Conservation (phyloP, 2,888 invertebrate species). For the Nezara viridula region DNA sequence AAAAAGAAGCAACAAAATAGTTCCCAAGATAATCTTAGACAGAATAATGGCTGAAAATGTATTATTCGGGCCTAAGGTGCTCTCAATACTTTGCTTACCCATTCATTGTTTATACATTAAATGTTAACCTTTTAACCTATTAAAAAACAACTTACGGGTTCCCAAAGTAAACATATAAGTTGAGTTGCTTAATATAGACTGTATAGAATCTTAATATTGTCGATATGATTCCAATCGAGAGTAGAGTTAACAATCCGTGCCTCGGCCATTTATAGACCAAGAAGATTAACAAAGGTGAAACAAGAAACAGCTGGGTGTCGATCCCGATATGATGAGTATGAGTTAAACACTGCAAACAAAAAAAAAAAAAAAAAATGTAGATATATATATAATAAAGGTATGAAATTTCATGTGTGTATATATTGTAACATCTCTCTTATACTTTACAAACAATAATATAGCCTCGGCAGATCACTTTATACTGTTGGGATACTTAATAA, state of each 20-base stretch:
- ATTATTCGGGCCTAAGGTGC: too few relatives aligned
- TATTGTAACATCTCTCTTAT: too few relatives aligned
- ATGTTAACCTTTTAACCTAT: not conserved
- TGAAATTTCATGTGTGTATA: too few relatives aligned
- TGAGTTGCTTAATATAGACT: constrained; percentile 74
- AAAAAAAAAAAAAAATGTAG: constrained; percentile 41
- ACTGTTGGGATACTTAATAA: too few relatives aligned
- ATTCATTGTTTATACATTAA: too few relatives aligned
- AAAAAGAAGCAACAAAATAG: too few relatives aligned
- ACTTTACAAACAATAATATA: too few relatives aligned
- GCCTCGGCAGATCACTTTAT: too few relatives aligned
- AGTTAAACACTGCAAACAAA: constrained; percentile 75
- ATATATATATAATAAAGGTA: constrained; percentile 50
- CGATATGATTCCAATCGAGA: constrained; percentile 72
- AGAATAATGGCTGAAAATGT: too few relatives aligned
- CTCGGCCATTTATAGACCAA: constrained; percentile 75
- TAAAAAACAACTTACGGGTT: constrained; percentile 74
- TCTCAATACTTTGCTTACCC: too few relatives aligned
- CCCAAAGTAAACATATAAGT: constrained; percentile 79
- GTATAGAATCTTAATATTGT: constrained; percentile 76
- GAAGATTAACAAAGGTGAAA: constrained; percentile 75
- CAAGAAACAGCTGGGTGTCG: constrained; percentile 77
- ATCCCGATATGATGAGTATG: constrained; percentile 82
- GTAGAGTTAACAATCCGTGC: constrained; percentile 71
- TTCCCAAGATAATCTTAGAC: too few relatives aligned